phyloP scores from a whole-genome alignment of 2,888 invertebrate genomes.

The Heliconius ethilla region DNA sequence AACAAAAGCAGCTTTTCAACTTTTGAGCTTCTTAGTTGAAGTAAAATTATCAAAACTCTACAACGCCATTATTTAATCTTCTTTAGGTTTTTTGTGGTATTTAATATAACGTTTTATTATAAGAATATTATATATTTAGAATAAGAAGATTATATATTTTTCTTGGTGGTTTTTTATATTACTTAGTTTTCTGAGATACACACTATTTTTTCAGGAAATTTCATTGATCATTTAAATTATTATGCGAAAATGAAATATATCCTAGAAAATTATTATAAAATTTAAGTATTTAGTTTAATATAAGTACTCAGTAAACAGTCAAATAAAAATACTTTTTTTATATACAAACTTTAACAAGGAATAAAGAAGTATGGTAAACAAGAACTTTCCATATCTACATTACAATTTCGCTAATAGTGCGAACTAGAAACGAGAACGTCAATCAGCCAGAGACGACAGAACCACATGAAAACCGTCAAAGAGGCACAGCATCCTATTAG shows the following conservation, averaged over 20 bases:
- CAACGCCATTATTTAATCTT: neutral
- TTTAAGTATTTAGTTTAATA: no score
- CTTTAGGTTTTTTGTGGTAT: neutral
- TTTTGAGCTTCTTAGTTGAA: neutral
- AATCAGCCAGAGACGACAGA: neutral
- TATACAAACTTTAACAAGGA: neutral
- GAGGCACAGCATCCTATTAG: slow-evolving; percentile 19
- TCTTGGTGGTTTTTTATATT: no score
- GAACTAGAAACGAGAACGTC: neutral
- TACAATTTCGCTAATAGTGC: slow-evolving; percentile 6
- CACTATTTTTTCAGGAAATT: no score
- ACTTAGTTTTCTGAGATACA: no score
- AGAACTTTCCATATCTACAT: neutral
- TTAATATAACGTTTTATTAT: neutral
- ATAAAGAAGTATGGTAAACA: neutral
- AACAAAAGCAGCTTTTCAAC: slow-evolving; percentile 20
- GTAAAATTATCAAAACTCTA: neutral
- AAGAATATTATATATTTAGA: no score
- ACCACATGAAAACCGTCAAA: slow-evolving; percentile 5
- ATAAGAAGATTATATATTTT: neutral
- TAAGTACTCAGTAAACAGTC: no score
- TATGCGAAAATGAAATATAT: no score
- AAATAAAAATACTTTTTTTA: neutral
- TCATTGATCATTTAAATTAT: no score
- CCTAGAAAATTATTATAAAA: no score